Evolutionary conservation across 1,140 invertebrate species (phyloP).

Genomic region (Zaprionus ghesquierei): DNA sequence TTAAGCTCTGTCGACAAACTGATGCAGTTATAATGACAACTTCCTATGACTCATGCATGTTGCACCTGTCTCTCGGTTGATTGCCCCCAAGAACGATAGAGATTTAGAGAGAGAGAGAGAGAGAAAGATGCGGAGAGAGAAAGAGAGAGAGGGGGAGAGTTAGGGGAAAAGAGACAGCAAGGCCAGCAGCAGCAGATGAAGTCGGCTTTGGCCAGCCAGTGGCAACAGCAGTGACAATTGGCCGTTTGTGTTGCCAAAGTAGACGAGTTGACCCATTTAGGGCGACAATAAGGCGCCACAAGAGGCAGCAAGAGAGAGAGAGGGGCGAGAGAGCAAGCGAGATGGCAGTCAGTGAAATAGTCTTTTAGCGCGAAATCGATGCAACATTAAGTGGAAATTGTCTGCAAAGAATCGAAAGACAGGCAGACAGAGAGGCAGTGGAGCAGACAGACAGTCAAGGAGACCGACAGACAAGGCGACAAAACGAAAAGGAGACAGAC

Average conservation of each 20-base stretch:
- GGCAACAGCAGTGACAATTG: constrained; percentile 64
- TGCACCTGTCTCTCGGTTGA: constrained; percentile 27
- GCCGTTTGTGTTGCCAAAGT: constrained; percentile 54
- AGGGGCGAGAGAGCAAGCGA: background rate
- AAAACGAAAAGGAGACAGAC: too few species aligned
- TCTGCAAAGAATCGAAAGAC: background rate
- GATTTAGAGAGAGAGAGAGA: background rate
- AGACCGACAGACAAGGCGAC: background rate
- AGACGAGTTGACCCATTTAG: constrained; percentile 75
- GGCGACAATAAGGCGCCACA: constrained; percentile 5
- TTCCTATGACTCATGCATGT: constrained; percentile 11
- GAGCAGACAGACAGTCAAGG: background rate
- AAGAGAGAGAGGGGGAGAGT: background rate
- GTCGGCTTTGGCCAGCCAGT: background rate
- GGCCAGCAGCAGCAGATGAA: constrained; percentile 11
- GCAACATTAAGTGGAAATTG: constrained; percentile 9
- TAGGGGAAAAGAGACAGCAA: background rate
- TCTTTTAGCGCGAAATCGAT: background rate
- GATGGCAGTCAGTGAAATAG: background rate
- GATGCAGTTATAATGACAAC: constrained; percentile 30
- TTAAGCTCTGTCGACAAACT: background rate
- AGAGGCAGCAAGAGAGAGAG: background rate
- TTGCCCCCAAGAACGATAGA: constrained; percentile 19
- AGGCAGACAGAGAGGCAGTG: background rate
- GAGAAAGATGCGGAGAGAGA: background rate